Evolutionary conservation across 2,888 invertebrate species (phyloP), one percentile per base, ranked within the genome.

Genomic region (Mellilla xanthometata): DNA sequence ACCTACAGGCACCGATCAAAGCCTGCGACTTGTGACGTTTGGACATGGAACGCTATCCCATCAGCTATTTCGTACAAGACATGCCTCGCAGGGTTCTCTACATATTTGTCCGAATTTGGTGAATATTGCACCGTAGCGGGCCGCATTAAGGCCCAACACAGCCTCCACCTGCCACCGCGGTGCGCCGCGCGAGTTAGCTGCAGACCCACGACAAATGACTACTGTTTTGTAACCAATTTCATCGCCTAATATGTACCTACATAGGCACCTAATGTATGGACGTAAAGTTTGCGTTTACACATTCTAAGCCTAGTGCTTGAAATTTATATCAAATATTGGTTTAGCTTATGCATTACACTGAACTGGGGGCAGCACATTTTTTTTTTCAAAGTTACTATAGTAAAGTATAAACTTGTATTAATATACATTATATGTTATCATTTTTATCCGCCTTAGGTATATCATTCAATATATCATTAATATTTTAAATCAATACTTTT

Each of bases 31-130:
- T 77, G 60, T 40, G 54, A 41, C 64, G 33, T 63, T 79, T 62
- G 53, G 51, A 38, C 32, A 52, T 43, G 52, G 38, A 39, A 22
- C 23, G 15, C 13, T 51, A 61, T 54, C 63, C 63, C 67, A 73
- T 69, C 73, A 73, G 76, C 76, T 81, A 81, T 81, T 81, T 81
- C 72, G 76, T 81, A 77, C 73, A 74, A 76, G 76, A 76, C 76
- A 79, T 81, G 79, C 80, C 81, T 72, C 76, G 72, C 80, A 80
- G 81, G 76, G 81, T 76, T 83, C 80, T 76, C 73, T 76, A 76
- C 75, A 84, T 82, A 77, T 82, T 81, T 76, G 72, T 63, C 68
- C 62, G 68, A 71, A 71, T 65, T 65, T 60, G 65, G 60, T 23
- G 55, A 49, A 74, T 57, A 68, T 54, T 82, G 62, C 62, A 74